Percentiles rank a stretch among this genome's conserved stretches.
These are phyloP conservation scores for Lucilia cuprina DNA, from an alignment of 1,140 invertebrate species.

Conservation along the genomic window DNA sequence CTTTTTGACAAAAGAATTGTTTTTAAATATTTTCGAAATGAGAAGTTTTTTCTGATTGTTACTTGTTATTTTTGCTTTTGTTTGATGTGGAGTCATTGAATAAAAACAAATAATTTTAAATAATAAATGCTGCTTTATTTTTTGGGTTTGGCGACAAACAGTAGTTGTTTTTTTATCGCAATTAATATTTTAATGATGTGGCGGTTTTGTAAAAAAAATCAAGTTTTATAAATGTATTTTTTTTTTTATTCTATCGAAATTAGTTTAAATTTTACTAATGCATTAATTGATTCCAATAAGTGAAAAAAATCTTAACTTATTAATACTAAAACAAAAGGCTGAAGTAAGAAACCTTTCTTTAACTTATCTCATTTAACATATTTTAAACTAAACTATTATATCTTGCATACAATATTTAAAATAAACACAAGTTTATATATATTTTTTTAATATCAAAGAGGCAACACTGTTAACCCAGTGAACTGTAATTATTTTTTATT, in stretches of 20 bases:
- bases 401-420: too few relatives aligned
- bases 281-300: too few relatives aligned
- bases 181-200: not conserved
- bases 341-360: not conserved
- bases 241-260: too few relatives aligned
- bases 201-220: too few relatives aligned
- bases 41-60: not conserved
- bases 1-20: not conserved
- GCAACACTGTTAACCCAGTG: not conserved
- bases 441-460: too few relatives aligned
- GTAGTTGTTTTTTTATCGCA: not conserved
- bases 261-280: too few relatives aligned
- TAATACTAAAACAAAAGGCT: conserved; percentile 21
- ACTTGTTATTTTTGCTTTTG: not conserved
- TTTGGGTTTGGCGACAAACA: not conserved
- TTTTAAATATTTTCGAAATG: conserved; percentile 12
- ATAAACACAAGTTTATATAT: too few relatives aligned
- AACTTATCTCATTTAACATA: not conserved
- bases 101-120: not conserved
- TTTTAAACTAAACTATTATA: not conserved
- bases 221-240: too few relatives aligned
- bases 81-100: not conserved
- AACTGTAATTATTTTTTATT: not conserved
- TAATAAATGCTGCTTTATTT: not conserved
- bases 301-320: too few relatives aligned